Evolutionary conservation across 2,113 vertebrate species (phyloP).

Genomic region (Stictonetta naevosa): DNA sequence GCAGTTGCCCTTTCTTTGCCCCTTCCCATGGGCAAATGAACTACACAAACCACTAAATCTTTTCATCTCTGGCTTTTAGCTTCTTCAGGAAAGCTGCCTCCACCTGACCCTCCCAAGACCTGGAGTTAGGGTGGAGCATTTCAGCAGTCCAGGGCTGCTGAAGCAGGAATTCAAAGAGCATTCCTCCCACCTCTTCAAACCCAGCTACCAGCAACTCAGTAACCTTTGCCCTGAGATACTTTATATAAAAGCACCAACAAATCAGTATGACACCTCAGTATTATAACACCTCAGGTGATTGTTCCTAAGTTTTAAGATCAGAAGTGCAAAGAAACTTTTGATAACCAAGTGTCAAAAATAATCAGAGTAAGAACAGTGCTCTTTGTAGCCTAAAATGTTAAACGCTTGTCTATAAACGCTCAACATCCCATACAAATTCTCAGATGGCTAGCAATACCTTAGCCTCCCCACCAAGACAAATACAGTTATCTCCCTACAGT

Average conservation of each 20-base stretch:
- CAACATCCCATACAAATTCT: not conserved
- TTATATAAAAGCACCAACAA: constrained; percentile 40
- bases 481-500: not conserved
- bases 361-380: not conserved
- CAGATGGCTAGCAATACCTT: not conserved
- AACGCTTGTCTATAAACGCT: not conserved
- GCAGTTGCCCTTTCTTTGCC: constrained; percentile 37
- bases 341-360: constrained; percentile 25
- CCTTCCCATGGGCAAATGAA: constrained; percentile 23
- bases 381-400: not conserved
- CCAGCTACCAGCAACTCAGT: constrained; percentile 30
- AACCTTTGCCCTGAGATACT: constrained; percentile 36
- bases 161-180: constrained; percentile 55
- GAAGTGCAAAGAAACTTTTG: constrained; percentile 17
- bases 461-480: not conserved
- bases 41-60: not conserved
- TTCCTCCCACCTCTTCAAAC: constrained; percentile 55
- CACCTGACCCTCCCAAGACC: constrained; percentile 49
- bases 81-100: constrained; percentile 35
- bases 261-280: constrained; percentile 24
- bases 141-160: constrained; percentile 7
- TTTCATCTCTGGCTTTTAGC: constrained; percentile 33
- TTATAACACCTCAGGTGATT: constrained; percentile 7
- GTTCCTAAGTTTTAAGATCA: constrained; percentile 50
- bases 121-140: constrained; percentile 20